Percentiles rank a stretch among this genome's conserved stretches.
phyloP scores from a whole-genome alignment of 35 echinoderm and acorn worm genomes.

The Lytechinus variegatus region DNA sequence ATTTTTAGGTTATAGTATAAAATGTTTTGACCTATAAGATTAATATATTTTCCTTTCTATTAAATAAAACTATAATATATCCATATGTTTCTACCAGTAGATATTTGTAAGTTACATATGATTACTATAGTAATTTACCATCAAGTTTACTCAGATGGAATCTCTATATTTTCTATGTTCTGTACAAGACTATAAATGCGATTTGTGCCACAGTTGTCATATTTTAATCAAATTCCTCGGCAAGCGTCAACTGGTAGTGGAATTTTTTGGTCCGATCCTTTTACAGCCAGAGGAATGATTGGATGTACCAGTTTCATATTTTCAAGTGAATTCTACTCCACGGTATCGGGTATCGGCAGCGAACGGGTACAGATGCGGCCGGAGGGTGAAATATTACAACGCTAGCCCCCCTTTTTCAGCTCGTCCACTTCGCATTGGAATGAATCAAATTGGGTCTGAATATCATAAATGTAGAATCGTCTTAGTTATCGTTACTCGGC shows the following conservation, averaged over 20 bases:
- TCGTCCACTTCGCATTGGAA: neutral
- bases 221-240: neutral
- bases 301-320: slow-evolving; percentile 1
- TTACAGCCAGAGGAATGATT: neutral
- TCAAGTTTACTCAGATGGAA: neutral
- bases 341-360: neutral
- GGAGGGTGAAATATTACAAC: neutral
- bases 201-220: slow-evolving; percentile 6
- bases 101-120: neutral
- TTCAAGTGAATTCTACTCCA: neutral
- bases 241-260: neutral
- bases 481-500: neutral
- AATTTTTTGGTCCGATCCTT: slow-evolving; percentile 4
- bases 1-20: neutral
- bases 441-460: neutral
- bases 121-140: neutral
- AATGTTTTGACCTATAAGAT: neutral
- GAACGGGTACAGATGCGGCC: neutral
- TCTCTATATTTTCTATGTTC: neutral
- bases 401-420: neutral
- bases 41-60: neutral
- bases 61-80: neutral
- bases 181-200: neutral
- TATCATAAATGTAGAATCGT: slow-evolving; percentile 24
- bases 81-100: neutral